Evolutionary conservation across 2,797 vertebrate species (phyloP), one percentile per base, ranked within the genome.

Genomic region (Enoplosus armatus): DNA sequence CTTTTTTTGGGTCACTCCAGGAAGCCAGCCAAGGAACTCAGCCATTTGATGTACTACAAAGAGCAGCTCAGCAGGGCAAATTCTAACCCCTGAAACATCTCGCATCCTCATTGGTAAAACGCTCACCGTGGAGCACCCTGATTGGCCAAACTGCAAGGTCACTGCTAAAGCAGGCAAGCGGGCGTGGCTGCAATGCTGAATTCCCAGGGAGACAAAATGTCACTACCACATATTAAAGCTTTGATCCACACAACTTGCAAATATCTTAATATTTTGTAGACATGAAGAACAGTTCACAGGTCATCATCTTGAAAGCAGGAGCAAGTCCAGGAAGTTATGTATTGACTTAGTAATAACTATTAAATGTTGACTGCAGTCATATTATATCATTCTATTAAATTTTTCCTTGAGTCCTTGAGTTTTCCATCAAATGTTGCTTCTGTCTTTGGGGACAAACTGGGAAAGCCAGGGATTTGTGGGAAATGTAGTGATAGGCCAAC

Each of bases 101-200:
- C 47, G 35, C 82, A 78, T 90, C 83, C 77, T 89, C 75, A 90
- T 75, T 74, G 82, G 88, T 77, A 50, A 80, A 89, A 85, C 26
- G 55, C 84, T 87, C 87, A 85, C 83, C 64, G n/a, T 70, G 70
- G 85, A 85, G 79, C 80, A 71, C 65, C 83, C 83, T 71, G 61
- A 86, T 84, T 90, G 85, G 87, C 79, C 85, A 82, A 83, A 84
- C 79, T 80, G 88, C 80, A 92, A 87, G 78, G 84, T 85, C 87
- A 72, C 79, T 61, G 89, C 82, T 80, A 67, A 93, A 94, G 93
- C 92, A 89, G 89, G 88, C 89, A 93, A 94, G 92, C 92, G 71
- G 78, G 84, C 72, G 39, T 87, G 82, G 86, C 86, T 87, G 87
- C 78, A 81, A 80, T 68, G 79, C 83, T 66, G 18, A 87, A 82